Evolutionary conservation across 2,113 vertebrate genomes (phyloP), one percentile per base, ranked within the genome.

Genomic region (Bambusicola thoracicus): DNA sequence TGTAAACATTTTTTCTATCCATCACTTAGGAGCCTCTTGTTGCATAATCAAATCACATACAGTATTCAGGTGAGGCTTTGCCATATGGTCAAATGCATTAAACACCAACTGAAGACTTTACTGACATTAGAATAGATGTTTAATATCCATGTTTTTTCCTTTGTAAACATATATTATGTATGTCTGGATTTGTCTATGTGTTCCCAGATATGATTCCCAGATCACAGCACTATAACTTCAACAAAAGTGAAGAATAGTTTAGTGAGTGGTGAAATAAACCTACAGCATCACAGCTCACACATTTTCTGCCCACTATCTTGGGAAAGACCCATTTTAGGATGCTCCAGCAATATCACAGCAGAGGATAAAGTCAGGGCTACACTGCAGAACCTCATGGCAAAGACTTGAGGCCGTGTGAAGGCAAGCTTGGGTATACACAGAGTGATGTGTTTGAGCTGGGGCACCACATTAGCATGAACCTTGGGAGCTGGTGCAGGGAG

Each of bases 371-470:
- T 5, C 30, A 2, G 10, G 4, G 15, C 43, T 48, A 2, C 30
- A 19, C 62, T 29, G 43, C 49, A 34, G 2, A 18, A 48, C 11
- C 44, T 24, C 14, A 2, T 5, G 16, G n/a, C 36, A 18, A 22
- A 38, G 10, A 8, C n/a, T 11, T 13, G n/a, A 10, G 24, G 36
- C 41, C 4, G 1, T 1, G 10, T 0, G 2, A 59, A 70, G 30
- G 49, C 30, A 10, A 20, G 9, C 19, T 15, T 20, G 10, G 27
- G 18, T 10, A 10, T 1, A 4, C 6, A 16, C 29, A 16, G 8
- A n/a, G 40, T 30, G 7, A 2, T 2, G 34, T 25, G 20, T 10
- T 4, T 10, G 51, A 41, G 43, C 40, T 17, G 34, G 19, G 17
- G 41, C 67, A 80, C 17, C 30, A 14, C 30, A 15, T 11, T 41